Conservation (phyloP, 2,113 vertebrate genomes). For the Paracyprichromis sp. region DNA sequence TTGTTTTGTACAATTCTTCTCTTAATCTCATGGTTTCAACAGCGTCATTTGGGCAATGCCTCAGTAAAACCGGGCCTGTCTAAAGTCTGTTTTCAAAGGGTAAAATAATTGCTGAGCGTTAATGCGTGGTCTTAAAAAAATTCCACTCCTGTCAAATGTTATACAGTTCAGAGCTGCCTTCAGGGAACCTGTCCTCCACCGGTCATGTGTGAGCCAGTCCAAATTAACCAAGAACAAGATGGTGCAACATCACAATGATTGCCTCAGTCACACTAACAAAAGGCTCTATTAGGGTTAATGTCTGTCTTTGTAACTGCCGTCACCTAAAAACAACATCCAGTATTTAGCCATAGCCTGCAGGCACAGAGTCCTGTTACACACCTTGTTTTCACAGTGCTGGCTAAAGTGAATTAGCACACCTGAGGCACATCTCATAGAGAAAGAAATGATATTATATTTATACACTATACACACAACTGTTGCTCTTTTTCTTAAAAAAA, state of each 20-base stretch:
- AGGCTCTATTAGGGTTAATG: slow-evolving; percentile 49
- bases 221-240: slow-evolving; percentile 14
- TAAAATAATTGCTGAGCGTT: neutral
- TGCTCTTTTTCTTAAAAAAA: neutral
- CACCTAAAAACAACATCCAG: slow-evolving; percentile 41
- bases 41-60: neutral
- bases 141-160: slow-evolving; percentile 6
- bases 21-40: neutral
- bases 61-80: neutral
- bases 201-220: slow-evolving; percentile 14
- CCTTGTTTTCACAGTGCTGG: slow-evolving; percentile 12
- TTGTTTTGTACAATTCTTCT: neutral
- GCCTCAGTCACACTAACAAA: slow-evolving; percentile 42
- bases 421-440: neutral
- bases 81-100: neutral
- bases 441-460: neutral
- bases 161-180: neutral
- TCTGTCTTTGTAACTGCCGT: slow-evolving; percentile 33
- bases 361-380: slow-evolving; percentile 11
- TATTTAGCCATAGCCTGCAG: slow-evolving; percentile 3
- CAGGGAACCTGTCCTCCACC: neutral
- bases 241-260: slow-evolving; percentile 1
- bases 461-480: neutral
- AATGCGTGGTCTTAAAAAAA: neutral
- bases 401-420: neutral